Conservation (phyloP, 1,140 invertebrate species). For the Galleria mellonella region DNA sequence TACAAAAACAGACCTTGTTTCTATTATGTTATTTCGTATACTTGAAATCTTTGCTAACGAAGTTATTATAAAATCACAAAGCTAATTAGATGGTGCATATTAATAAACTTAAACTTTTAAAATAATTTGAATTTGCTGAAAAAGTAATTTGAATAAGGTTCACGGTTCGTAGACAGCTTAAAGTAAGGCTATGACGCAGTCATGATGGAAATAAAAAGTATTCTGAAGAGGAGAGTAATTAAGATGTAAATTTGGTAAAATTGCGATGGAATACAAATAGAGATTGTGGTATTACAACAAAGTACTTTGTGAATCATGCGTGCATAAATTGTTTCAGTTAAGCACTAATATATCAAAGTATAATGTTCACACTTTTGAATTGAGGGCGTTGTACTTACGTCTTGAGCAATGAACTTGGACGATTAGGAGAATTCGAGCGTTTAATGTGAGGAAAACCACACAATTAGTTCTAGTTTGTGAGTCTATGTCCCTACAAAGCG, state of each 20-base stretch:
- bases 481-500: too few relatives aligned
- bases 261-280: conserved; percentile 15
- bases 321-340: conserved; percentile 2
- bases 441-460: too few relatives aligned
- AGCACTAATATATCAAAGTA: too few relatives aligned
- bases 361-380: too few relatives aligned
- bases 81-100: conserved; percentile 9
- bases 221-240: conserved; percentile 23
- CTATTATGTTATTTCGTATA: too few relatives aligned
- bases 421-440: too few relatives aligned
- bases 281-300: neutral
- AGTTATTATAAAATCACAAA: conserved; percentile 5
- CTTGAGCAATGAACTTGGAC: too few relatives aligned
- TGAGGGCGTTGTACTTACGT: too few relatives aligned
- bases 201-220: conserved; percentile 16
- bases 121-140: conserved; percentile 17
- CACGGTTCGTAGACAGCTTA: conserved; percentile 8
- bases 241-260: conserved; percentile 27
- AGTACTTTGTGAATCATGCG: neutral
- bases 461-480: too few relatives aligned
- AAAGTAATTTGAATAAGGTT: conserved; percentile 24
- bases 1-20: too few relatives aligned
- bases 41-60: neutral
- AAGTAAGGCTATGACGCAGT: conserved; percentile 4
- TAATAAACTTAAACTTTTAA: conserved; percentile 15